Conservation (phyloP, 2,113 vertebrate genomes). For the Psilopogon haemacephalus region DNA sequence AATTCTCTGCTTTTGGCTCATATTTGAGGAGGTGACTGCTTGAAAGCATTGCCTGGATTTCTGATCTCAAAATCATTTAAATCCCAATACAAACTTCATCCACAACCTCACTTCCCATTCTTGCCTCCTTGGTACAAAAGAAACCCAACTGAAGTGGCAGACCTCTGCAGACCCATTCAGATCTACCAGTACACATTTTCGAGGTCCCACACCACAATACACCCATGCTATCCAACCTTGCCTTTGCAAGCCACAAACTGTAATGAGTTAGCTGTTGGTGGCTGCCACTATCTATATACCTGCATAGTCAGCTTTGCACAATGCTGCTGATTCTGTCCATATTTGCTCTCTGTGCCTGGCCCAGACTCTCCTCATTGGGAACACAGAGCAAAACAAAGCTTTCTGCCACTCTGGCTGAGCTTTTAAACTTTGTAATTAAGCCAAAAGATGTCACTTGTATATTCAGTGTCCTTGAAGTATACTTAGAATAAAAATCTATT, state of each 20-base stretch:
- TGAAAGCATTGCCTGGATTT: not conserved
- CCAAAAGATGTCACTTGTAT: slow-evolving; percentile 3
- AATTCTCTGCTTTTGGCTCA: not conserved
- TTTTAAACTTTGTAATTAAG: not conserved
- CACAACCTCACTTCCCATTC: not conserved
- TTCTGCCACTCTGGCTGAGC: not conserved
- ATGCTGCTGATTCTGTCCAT: not conserved
- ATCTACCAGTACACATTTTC: not conserved
- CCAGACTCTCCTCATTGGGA: not conserved
- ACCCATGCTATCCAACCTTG: not conserved
- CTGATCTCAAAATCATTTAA: not conserved
- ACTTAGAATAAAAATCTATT: not conserved
- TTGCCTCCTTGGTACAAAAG: not conserved
- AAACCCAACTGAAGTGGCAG: not conserved
- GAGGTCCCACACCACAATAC: not conserved
- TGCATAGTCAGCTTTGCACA: accelerated
- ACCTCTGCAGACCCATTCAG: not conserved
- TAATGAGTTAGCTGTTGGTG: not conserved
- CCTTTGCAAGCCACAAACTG: not conserved
- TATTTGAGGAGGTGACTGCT: not conserved
- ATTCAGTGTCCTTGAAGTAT: not conserved
- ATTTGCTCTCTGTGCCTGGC: not conserved
- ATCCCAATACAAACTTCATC: not conserved
- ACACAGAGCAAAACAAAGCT: not conserved
- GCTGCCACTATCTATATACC: not conserved